Base-by-base conservation (phyloP, 2,797 vertebrate species). In the Rousettus madagascariensis region DNA sequence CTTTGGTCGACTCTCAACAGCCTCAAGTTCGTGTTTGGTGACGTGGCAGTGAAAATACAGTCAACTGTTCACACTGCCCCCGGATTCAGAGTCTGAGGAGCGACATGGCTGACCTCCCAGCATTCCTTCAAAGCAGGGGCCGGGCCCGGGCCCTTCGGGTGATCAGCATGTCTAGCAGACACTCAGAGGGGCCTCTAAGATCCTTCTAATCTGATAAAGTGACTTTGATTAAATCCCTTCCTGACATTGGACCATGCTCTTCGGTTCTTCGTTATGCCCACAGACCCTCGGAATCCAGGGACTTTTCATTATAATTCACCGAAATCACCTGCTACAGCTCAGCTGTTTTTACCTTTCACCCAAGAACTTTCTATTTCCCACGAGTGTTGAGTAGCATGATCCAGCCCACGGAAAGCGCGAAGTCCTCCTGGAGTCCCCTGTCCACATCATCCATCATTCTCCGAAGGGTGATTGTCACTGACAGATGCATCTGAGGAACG, bases 191-290 rank as follows among this genome's bases (percentile, higher is more conserved):
- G 63, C 36, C 51, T 83, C 90, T 30, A 9, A 28, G n/a, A 53
- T 66, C 36, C 57, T 91, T 43, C 46, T 72, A 72, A 36, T 78
- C 59, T 77, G 77, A 69, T 20, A 78, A 83, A 20, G 12, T 59
- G 16, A 30, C 65, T 95, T 69, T 46, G 43, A 43, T 30, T 3
- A 55, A 71, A 86, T 61, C 38, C 11, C 46, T 38, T 51, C 13
- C 24, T 38, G 19, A 26, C 0, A 2, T 88, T 65, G 24, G 2
- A 30, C 6, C 12, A 41, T 28, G 20, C 16, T 66, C 19, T 12
- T 79, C 12, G 9, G 24, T 46, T 68, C 30, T 30, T 28, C 9
- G 17, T 89, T 30, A 46, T 20, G 11, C 78, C 57, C 30, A 26
- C 0, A 61, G 69, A 43, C 30, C 41, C 30, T 22, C 26, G 61